Conservation (phyloP, 1,140 invertebrate species). For the Hetaerina americana region DNA sequence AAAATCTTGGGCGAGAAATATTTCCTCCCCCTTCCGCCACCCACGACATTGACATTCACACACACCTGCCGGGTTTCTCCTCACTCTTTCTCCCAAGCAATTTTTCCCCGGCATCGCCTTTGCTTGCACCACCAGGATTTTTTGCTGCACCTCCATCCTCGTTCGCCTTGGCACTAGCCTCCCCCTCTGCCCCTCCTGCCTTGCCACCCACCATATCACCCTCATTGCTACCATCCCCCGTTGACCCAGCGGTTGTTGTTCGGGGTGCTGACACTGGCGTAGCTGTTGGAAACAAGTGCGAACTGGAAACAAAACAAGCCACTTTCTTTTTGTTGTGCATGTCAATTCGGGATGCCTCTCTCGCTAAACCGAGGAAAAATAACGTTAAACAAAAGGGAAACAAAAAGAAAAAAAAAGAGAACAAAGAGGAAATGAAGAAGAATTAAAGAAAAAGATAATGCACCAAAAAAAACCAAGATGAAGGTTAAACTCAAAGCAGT, state of each 20-base stretch:
- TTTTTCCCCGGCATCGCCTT: no score
- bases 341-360: background rate
- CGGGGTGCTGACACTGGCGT: background rate
- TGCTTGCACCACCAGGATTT: background rate
- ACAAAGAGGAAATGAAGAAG: no score
- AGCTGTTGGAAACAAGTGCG: background rate
- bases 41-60: no score
- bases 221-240: background rate
- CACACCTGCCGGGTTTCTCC: background rate
- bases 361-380: background rate
- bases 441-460: no score
- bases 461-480: no score
- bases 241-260: background rate
- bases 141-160: background rate
- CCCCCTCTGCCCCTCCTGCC: background rate
- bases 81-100: background rate
- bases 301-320: background rate
- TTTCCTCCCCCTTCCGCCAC: no score
- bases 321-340: background rate
- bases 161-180: background rate
- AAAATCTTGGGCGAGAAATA: no score
- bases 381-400: background rate
- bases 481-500: no score
- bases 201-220: background rate
- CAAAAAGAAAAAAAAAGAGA: background rate